These are phyloP conservation scores for Nesometra sesokonis DNA, from an alignment of 35 echinoderm and acorn worm genomes.

Conservation along the genomic window DNA sequence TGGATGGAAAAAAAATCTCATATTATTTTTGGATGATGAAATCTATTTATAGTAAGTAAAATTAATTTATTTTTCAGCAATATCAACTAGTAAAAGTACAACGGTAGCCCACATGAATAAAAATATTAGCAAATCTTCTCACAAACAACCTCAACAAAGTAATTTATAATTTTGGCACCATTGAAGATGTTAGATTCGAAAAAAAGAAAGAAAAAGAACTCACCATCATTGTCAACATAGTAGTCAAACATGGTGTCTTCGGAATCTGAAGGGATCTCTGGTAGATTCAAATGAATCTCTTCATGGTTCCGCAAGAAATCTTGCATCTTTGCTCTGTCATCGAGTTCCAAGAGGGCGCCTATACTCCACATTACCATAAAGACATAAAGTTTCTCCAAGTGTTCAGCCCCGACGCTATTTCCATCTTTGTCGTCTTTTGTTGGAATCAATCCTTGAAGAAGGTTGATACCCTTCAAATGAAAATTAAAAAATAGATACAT, in stretches of 20 bases:
- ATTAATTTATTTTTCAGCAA: too few species aligned
- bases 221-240: constrained; percentile 84
- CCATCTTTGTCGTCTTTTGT: constrained; percentile 90
- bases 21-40: too few species aligned
- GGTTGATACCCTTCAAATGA: constrained; percentile 61
- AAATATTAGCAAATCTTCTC: too few species aligned
- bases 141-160: too few species aligned
- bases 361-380: constrained; percentile 96
- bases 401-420: constrained; percentile 15
- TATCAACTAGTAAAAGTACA: too few species aligned
- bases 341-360: constrained; percentile 83
- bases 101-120: too few species aligned
- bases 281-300: constrained; percentile 65
- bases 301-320: constrained; percentile 70
- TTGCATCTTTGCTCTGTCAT: constrained; percentile 79
- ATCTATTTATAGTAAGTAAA: too few species aligned
- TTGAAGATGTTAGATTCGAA: too few species aligned
- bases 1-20: too few species aligned
- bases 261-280: constrained; percentile 33
- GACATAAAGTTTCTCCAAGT: constrained; percentile 75
- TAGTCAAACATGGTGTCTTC: constrained; percentile 98
- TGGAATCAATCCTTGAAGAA: constrained; percentile 72
- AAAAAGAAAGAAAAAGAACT: too few species aligned
- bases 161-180: too few species aligned
- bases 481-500: too few species aligned